Conservation (phyloP, 2,113 vertebrate species). For the Sphaerodactylus townsendi region DNA sequence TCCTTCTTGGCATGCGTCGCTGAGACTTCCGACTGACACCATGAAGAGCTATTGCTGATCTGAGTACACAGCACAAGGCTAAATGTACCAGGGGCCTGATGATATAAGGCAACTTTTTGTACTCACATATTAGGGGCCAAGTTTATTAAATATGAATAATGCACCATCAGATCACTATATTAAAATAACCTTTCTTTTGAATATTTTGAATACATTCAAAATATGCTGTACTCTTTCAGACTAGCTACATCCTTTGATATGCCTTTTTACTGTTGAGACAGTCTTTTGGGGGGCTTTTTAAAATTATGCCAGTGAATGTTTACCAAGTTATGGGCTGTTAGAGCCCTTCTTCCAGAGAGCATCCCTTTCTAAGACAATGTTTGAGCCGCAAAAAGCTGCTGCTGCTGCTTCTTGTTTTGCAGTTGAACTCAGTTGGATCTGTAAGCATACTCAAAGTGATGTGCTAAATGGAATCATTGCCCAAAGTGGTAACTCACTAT, state of each 20-base stretch:
- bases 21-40: not conserved
- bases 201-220: not conserved
- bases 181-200: not conserved
- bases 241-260: not conserved
- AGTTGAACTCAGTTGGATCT: not conserved
- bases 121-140: not conserved
- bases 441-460: not conserved
- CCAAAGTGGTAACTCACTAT: not conserved
- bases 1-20: not conserved
- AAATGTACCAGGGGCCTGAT: not conserved
- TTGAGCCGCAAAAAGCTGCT: not conserved
- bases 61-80: not conserved
- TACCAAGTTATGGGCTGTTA: not conserved
- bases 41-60: not conserved
- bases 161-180: not conserved
- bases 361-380: not conserved
- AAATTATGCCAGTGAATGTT: not conserved
- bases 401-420: not conserved
- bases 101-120: no score
- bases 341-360: not conserved
- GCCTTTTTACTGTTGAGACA: not conserved
- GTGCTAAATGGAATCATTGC: not conserved
- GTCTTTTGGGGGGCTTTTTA: not conserved
- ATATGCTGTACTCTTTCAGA: not conserved
- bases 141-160: not conserved